Percentiles rank a stretch among this genome's conserved stretches.
Conservation (phyloP, 2,797 vertebrate species). For the Erethizon dorsatum region DNA sequence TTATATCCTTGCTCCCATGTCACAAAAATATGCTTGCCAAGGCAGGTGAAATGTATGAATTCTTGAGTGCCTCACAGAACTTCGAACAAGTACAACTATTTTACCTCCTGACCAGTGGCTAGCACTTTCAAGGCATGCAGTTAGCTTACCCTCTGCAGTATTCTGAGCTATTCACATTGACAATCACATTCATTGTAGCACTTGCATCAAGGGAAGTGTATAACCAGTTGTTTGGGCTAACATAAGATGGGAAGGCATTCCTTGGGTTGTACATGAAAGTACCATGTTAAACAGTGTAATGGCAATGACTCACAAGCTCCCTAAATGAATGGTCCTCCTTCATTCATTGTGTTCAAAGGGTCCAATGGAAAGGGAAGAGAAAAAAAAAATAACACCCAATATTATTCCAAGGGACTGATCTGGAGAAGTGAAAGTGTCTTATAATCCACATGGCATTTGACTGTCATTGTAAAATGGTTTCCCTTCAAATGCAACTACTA, state of each 20-base stretch:
- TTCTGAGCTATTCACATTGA: constrained; percentile 91
- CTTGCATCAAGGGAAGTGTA: constrained; percentile 89
- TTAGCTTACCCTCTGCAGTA: constrained; percentile 90
- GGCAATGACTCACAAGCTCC: constrained; percentile 92
- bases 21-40: constrained; percentile 91
- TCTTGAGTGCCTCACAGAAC: constrained; percentile 92
- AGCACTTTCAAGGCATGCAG: constrained; percentile 92
- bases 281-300: constrained; percentile 92
- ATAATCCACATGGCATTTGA: constrained; percentile 93
- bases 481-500: constrained; percentile 98
- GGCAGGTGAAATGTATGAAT: constrained; percentile 93
- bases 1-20: constrained; percentile 91
- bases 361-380: constrained; percentile 72
- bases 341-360: constrained; percentile 86
- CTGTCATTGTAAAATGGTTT: constrained; percentile 95
- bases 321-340: constrained; percentile 94
- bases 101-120: constrained; percentile 90
- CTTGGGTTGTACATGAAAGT: constrained; percentile 90
- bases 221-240: constrained; percentile 90
- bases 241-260: constrained; percentile 92
- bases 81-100: constrained; percentile 92
- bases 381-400: constrained; percentile 87
- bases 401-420: constrained; percentile 94
- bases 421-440: constrained; percentile 93
- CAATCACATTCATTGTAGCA: constrained; percentile 89